Conservation (phyloP, 92 coral and sea anemone species). For the Phenganax subtilis region DNA sequence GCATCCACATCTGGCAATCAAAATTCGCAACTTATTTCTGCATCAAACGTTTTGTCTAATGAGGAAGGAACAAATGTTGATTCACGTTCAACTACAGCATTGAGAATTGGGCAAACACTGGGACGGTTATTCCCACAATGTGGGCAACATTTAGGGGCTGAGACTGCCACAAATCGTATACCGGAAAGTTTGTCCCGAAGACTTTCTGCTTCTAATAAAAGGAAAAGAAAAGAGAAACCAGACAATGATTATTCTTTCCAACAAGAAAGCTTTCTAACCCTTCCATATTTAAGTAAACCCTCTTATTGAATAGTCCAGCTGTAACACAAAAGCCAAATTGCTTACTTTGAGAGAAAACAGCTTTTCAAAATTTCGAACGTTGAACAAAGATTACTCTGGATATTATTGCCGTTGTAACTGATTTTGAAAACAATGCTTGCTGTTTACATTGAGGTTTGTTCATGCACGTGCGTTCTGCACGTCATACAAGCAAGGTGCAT, state of each 20-base stretch:
- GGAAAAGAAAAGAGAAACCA: neutral
- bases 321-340: too few species aligned
- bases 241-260: neutral
- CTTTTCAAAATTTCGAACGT: too few species aligned
- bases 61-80: neutral
- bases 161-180: neutral
- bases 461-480: too few species aligned
- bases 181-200: neutral
- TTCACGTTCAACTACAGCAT: neutral
- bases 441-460: too few species aligned
- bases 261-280: too few species aligned
- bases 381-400: too few species aligned
- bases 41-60: neutral
- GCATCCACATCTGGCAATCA: conserved; percentile 1
- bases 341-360: too few species aligned
- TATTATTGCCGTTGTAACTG: too few species aligned
- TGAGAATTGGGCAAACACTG: neutral
- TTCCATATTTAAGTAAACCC: too few species aligned
- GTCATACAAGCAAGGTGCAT: too few species aligned
- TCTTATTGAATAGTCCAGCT: too few species aligned
- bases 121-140: conserved; percentile 18
- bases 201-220: neutral
- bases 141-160: neutral
- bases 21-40: neutral
- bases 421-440: too few species aligned